phyloP scores from a whole-genome alignment of 2,888 invertebrate genomes.

The Acleris literana region DNA sequence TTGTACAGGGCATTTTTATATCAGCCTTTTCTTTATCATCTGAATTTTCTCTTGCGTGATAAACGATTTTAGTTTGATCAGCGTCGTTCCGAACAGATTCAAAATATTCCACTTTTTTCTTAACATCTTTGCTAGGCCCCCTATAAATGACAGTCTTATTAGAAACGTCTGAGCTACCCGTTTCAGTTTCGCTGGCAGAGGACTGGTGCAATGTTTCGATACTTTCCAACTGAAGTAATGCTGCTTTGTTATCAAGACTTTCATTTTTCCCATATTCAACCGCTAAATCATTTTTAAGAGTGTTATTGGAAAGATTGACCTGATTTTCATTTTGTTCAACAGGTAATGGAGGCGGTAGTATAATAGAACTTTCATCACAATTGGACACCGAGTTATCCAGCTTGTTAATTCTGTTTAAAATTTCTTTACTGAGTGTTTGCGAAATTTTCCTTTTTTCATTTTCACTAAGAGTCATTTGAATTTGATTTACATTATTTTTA shows the following conservation, averaged over 20 bases:
- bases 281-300: background rate
- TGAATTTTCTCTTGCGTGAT: conserved; percentile 81
- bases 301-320: conserved; percentile 4
- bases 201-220: conserved; percentile 66
- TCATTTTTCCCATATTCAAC: conserved; percentile 58
- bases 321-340: conserved; percentile 42
- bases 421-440: conserved; percentile 88
- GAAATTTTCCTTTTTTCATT: conserved; percentile 89
- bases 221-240: conserved; percentile 12
- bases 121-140: conserved; percentile 85
- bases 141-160: conserved; percentile 87
- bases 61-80: conserved; percentile 74
- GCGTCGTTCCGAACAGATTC: conserved; percentile 86
- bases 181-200: conserved; percentile 87
- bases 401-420: conserved; percentile 85
- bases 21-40: conserved; percentile 72
- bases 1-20: conserved; percentile 46
- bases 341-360: conserved; percentile 27
- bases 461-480: conserved; percentile 84
- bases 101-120: conserved; percentile 91
- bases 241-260: conserved; percentile 63
- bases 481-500: conserved; percentile 77
- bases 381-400: conserved; percentile 53
- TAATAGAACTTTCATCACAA: conserved; percentile 30
- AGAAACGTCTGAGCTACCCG: conserved; percentile 88